Base-by-base conservation (phyloP, 1,140 invertebrate species). In the Caenorhabditis elegans region DNA sequence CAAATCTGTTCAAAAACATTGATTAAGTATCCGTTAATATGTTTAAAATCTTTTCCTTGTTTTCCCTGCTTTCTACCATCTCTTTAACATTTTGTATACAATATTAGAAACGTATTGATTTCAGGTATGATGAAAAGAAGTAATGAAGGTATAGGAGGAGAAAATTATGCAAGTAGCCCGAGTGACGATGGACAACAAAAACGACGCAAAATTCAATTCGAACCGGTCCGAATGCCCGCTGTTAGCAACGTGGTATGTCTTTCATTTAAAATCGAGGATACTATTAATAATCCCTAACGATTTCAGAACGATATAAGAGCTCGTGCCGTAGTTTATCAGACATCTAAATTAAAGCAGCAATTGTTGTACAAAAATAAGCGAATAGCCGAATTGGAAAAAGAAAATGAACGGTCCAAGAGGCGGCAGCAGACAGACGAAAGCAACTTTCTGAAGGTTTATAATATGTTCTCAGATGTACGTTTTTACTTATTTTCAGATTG, bases 361-460 rank as follows among this genome's bases (percentile, higher is more conserved):
- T 87, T 98, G 83, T 95, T 97, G 87, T 95, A 96, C 88, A 91
- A 95, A 76, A 94, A 96, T 89, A 92, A 95, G 84, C 93, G 94
- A 65, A 96, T 98, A 91, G 93, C 94, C 49, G 96, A 98, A 88
- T 91, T 98, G 22, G 91, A 95, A 51, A 94, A 95, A 83, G 92
- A 96, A 85, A 98, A 98, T 86, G 96, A 98, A 90, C 96, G 98
- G 90, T 91, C 98, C 84, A 96, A 98, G 90, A 97, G 97, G 90
- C 91, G 96, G 76, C 96, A 98, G 90, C 95, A 95, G 48, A 96
- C 97, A 90, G 96, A 98, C 91, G 97, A 99, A 92, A 95, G 96
- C 84, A 96, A 98, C 15, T 91, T 98, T 11, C 97, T 96, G 92
- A 96, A 98, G 81, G 95, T 99, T 10, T 98, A 98, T 92, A 92